These are phyloP conservation scores for Orientallactaga bullata DNA, from an alignment of 2,113 vertebrate genomes.

Conservation along the genomic window DNA sequence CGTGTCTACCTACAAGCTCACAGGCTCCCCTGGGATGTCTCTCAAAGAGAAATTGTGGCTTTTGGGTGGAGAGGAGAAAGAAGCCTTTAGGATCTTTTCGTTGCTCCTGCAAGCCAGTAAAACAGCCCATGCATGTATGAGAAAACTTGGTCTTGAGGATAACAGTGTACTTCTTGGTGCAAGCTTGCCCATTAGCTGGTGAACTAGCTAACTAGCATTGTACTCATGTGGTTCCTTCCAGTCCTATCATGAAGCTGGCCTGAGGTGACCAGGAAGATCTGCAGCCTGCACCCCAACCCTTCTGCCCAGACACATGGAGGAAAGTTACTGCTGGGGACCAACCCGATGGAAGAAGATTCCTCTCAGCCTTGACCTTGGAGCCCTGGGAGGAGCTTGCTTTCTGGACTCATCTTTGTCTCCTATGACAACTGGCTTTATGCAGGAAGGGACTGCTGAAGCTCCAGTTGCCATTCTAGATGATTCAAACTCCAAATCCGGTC, in stretches of 20 bases:
- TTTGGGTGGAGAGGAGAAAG: not conserved
- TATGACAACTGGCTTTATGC: not conserved
- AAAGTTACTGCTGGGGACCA: slow-evolving; percentile 63
- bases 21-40: not conserved
- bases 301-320: slow-evolving; percentile 46
- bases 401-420: not conserved
- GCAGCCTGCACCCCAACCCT: not conserved
- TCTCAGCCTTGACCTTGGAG: slow-evolving; percentile 25
- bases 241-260: slow-evolving; percentile 67
- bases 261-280: slow-evolving; percentile 69
- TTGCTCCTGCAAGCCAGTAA: not conserved
- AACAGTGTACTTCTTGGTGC: not conserved
- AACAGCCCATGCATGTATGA: not conserved
- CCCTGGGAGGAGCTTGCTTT: slow-evolving; percentile 50
- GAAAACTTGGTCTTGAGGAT: not conserved
- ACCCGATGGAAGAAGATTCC: not conserved
- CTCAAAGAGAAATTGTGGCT: not conserved
- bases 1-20: not conserved
- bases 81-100: not conserved
- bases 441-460: slow-evolving; percentile 37
- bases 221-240: slow-evolving; percentile 46
- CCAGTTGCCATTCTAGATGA: not conserved
- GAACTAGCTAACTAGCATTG: not conserved
- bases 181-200: not conserved
- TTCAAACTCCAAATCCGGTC: slow-evolving; percentile 62